Evolutionary conservation across 2,888 invertebrate species (phyloP).

Genomic region (Melieria omissa): DNA sequence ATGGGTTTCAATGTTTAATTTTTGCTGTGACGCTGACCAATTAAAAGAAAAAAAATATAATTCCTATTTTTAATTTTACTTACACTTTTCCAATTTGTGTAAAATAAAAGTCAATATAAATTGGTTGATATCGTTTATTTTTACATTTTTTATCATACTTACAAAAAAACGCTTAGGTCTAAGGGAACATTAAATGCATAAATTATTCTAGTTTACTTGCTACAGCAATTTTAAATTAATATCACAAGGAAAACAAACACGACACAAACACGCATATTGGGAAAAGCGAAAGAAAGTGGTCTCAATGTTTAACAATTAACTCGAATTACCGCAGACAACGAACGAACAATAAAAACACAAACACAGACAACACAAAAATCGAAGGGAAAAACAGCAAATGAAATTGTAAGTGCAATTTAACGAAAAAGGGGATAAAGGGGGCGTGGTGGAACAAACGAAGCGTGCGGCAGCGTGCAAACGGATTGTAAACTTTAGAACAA

Average conservation of each 20-base stretch:
- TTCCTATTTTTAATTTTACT: too few species aligned
- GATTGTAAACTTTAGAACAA: slow-evolving; percentile 40
- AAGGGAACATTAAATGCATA: slow-evolving; percentile 37
- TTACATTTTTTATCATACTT: neutral
- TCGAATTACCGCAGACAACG: slow-evolving; percentile 17
- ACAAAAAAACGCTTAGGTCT: neutral
- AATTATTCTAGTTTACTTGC: slow-evolving; percentile 20
- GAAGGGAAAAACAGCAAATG: neutral
- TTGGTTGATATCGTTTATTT: neutral
- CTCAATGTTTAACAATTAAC: slow-evolving; percentile 14
- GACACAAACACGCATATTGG: neutral
- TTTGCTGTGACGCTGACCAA: too few species aligned
- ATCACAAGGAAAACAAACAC: neutral
- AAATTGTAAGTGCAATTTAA: neutral
- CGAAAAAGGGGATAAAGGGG: neutral
- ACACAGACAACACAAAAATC: neutral
- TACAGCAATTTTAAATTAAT: neutral
- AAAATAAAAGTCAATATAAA: neutral
- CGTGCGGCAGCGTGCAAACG: neutral
- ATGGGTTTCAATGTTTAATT: too few species aligned
- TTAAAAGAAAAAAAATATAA: too few species aligned
- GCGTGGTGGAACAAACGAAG: neutral
- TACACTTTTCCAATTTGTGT: neutral
- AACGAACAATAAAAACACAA: slow-evolving; percentile 3
- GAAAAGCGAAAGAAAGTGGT: neutral